These are phyloP conservation scores for Chromis chromis DNA, from an alignment of 2,797 vertebrate genomes.

Conservation along the genomic window DNA sequence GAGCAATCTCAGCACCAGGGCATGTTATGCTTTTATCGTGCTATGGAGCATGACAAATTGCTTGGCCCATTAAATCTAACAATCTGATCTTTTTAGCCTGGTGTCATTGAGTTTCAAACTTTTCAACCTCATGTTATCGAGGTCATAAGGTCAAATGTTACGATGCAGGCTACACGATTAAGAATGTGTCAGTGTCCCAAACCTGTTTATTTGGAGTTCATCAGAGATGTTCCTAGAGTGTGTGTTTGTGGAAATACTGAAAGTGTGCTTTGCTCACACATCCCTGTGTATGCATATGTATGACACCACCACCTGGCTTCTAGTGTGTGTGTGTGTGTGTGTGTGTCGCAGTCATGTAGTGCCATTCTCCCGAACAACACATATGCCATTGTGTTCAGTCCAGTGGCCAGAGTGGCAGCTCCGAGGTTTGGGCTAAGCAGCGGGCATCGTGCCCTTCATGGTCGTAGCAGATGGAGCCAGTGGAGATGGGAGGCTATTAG, in stretches of 20 bases:
- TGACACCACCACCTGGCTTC: constrained; percentile 59
- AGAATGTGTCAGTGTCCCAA: not conserved
- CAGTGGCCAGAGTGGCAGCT: constrained; percentile 75
- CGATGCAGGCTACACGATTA: not conserved
- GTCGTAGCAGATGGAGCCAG: constrained; percentile 75
- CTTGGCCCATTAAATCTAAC: not conserved
- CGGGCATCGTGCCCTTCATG: constrained; percentile 73
- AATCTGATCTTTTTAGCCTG: not conserved
- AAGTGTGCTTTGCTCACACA: constrained; percentile 13
- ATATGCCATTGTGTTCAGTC: constrained; percentile 73
- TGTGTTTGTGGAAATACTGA: not conserved
- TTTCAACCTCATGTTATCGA: no score
- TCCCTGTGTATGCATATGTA: constrained; percentile 58
- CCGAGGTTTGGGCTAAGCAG: constrained; percentile 62
- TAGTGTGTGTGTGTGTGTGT: constrained; percentile 22
- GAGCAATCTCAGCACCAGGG: not conserved
- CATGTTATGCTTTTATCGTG: not conserved
- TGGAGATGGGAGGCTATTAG: constrained; percentile 63
- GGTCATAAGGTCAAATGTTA: not conserved
- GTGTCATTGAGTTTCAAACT: no score
- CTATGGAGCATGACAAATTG: not conserved
- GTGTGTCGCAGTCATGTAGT: constrained; percentile 21
- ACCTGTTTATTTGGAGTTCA: not conserved
- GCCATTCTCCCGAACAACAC: constrained; percentile 60
- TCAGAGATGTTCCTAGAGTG: not conserved